Evolutionary conservation across 2,888 invertebrate genomes (phyloP).

Genomic region (Aradus depressus): DNA sequence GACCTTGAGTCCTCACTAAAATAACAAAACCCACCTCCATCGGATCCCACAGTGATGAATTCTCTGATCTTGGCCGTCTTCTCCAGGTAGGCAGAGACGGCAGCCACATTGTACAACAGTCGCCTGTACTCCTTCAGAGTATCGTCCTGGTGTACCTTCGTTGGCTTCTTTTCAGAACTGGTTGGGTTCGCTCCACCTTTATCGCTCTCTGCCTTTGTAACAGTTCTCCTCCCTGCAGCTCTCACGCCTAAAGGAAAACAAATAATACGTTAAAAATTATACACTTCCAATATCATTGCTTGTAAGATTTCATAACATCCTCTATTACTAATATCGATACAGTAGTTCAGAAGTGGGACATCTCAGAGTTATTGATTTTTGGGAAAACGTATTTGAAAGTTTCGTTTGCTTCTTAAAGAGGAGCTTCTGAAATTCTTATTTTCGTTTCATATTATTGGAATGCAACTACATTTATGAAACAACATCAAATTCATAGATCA

Average conservation of each 20-base stretch:
- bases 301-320: too few species aligned
- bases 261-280: not conserved
- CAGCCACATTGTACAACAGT: slow-evolving; percentile 66
- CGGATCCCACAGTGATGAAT: slow-evolving; percentile 48
- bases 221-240: slow-evolving; percentile 10
- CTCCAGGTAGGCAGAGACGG: slow-evolving; percentile 63
- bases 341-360: too few species aligned
- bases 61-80: slow-evolving; percentile 63
- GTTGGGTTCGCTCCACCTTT: not conserved
- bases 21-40: slow-evolving; percentile 30
- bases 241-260: slow-evolving; percentile 18
- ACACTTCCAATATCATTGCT: too few species aligned
- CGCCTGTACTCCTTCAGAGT: slow-evolving; percentile 63
- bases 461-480: too few species aligned
- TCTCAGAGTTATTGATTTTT: too few species aligned
- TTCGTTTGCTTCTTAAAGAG: too few species aligned
- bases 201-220: slow-evolving; percentile 12
- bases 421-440: too few species aligned
- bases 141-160: slow-evolving; percentile 46
- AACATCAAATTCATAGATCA: too few species aligned
- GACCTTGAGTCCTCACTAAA: too few species aligned
- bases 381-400: too few species aligned
- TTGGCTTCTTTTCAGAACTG: not conserved
- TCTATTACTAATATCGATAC: too few species aligned
- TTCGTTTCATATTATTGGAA: too few species aligned